Evolutionary conservation across 2,888 invertebrate species (phyloP).

Genomic region (Drosophila pseudotakahashii): DNA sequence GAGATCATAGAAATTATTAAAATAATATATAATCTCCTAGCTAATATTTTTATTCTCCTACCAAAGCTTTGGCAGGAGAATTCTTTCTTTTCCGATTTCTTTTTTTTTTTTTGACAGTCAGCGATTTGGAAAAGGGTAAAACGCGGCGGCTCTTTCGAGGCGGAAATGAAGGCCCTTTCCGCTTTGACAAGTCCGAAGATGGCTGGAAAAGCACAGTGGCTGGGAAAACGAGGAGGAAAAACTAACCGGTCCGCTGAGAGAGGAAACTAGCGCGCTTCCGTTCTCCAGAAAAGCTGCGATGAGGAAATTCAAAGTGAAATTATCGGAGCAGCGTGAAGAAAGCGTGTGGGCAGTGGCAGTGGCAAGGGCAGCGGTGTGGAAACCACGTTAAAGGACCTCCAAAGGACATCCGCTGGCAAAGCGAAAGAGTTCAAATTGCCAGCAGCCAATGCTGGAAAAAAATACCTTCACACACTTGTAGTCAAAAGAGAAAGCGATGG

Average conservation of each 20-base stretch:
- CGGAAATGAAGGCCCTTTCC: conserved; percentile 83
- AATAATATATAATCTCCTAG: too few relatives aligned
- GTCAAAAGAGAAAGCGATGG: conserved; percentile 32
- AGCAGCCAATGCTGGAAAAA: conserved; percentile 16
- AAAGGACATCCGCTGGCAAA: conserved; percentile 80
- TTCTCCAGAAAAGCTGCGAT: conserved; percentile 46
- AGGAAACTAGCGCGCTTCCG: conserved; percentile 68
- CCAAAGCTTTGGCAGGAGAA: background rate
- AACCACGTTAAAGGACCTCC: conserved; percentile 81
- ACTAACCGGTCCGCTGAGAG: conserved; percentile 32
- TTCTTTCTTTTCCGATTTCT: background rate
- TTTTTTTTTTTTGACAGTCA: conserved; percentile 31
- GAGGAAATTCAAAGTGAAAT: conserved; percentile 79
- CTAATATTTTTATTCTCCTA: background rate
- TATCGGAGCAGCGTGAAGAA: conserved; percentile 76
- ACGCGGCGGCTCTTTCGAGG: conserved; percentile 49
- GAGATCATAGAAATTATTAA: background rate
- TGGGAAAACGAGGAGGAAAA: conserved; percentile 43
- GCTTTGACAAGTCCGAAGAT: conserved; percentile 70
- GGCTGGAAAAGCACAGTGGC: conserved; percentile 30
- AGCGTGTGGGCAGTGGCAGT: conserved; percentile 57
- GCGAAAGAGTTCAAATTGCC: conserved; percentile 70
- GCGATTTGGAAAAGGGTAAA: conserved; percentile 15
- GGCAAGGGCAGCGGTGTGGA: conserved; percentile 51
- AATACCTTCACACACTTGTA: conserved; percentile 32